Evolutionary conservation across 2,888 invertebrate species (phyloP).

Genomic region (Watsonalla cultraria): DNA sequence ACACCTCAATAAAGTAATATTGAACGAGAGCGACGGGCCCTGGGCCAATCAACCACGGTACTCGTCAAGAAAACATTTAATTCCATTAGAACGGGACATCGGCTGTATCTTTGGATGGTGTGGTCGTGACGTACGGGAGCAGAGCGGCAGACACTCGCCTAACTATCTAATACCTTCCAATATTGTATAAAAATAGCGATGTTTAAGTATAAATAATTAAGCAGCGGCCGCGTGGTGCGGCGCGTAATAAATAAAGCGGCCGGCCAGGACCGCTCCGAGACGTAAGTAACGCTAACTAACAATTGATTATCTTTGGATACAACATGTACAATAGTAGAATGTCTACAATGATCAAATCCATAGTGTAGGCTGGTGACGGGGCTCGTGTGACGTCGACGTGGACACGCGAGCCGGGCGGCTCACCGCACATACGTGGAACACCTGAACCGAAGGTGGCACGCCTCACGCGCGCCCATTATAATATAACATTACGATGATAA

Average conservation of each 20-base stretch:
- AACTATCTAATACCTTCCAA: neutral
- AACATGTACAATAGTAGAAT: too few species aligned
- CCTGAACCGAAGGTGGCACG: too few species aligned
- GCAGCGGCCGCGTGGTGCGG: neutral
- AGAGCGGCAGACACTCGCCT: conserved; percentile 5
- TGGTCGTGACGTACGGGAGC: conserved; percentile 10
- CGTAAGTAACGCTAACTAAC: too few species aligned
- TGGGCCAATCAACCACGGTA: neutral
- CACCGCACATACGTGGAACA: too few species aligned
- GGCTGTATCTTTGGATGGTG: conserved; percentile 69
- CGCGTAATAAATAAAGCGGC: neutral
- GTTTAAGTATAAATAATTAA: conserved; percentile 1
- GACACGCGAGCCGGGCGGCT: too few species aligned
- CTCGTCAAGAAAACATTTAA: conserved; percentile 41
- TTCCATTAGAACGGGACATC: conserved; percentile 59
- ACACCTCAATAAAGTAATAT: too few species aligned
- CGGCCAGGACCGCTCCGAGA: neutral
- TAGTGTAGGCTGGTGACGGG: too few species aligned
- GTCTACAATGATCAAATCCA: too few species aligned
- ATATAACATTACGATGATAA: too few species aligned
- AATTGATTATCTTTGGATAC: too few species aligned
- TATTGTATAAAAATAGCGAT: neutral
- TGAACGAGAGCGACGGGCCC: too few species aligned
- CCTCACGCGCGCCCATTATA: conserved; percentile 20
- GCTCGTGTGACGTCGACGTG: too few species aligned